Conservation (phyloP, 1,140 invertebrate genomes). For the Lithobius niger region DNA sequence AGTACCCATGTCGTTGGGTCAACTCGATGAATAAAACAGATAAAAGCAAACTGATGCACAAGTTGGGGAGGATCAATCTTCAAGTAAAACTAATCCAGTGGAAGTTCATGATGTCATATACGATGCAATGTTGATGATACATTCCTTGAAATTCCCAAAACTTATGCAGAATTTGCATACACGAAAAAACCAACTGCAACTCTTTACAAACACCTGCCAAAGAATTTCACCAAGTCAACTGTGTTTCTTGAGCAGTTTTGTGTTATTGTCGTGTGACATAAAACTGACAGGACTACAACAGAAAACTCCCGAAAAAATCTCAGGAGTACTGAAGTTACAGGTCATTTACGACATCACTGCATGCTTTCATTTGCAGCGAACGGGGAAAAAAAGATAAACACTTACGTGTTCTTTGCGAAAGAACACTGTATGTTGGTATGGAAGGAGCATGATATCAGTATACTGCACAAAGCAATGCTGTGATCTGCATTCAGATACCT, state of each 20-base stretch:
- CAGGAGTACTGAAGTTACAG: not conserved
- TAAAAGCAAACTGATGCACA: not conserved
- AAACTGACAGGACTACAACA: not conserved
- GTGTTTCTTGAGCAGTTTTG: not conserved
- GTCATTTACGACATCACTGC: not conserved
- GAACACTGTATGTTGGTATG: too few species aligned
- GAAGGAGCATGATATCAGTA: too few species aligned
- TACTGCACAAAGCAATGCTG: not conserved
- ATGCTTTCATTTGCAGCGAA: not conserved
- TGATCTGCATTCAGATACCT: not conserved
- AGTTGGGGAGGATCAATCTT: not conserved
- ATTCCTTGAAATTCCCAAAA: not conserved
- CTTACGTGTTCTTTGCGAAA: not conserved
- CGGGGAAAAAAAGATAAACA: not conserved
- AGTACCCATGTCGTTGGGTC: not conserved
- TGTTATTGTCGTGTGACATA: not conserved
- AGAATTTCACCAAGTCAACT: not conserved
- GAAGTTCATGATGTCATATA: too few species aligned
- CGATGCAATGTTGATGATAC: not conserved
- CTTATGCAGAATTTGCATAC: not conserved
- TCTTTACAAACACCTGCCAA: not conserved
- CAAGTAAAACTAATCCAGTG: too few species aligned
- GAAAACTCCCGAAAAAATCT: not conserved
- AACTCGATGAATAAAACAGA: not conserved
- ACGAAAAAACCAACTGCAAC: not conserved